Evolutionary conservation across 2,797 vertebrate species (phyloP), one percentile per base, ranked within the genome.

Genomic region (Enteromius unitaeniatus): DNA sequence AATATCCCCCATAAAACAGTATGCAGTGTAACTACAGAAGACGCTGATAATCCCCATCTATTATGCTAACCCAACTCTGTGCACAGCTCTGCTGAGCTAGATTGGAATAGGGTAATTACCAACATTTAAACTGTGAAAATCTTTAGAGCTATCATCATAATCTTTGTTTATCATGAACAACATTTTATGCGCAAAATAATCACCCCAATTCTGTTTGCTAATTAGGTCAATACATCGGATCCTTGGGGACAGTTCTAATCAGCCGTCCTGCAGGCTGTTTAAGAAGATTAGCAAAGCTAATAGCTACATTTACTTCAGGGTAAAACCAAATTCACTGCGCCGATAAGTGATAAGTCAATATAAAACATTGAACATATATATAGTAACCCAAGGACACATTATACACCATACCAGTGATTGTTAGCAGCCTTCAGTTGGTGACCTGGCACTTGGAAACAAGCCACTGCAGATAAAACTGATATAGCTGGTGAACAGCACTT

Each of bases 171-270:
- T 87, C 84, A 79, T 70, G 78, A 86, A 84, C 75, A 84, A 78
- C 84, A 84, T 86, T 86, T 89, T 81, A 86, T 69, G 67, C 45
- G 65, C 76, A 87, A 75, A 88, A 86, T 88, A 81, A 86, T 86
- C 82, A 85, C 67, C 73, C 53, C 79, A 85, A 81, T 83, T 82
- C 82, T 51, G 14, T 69, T 79, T 3, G 47, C 64, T 88, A 89
- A 89, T 88, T 89, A 87, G 87, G 88, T 88, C 87, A 87, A 86
- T 89, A 86, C 73, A 78, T 82, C 21, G 23, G 26, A 73, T 88
- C 82, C 79, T 78, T 70, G 21, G 82, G 82, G 80, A 88, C 60
- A 70, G 49, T 82, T 88, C 76, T 88, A 87, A 87, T 89, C 79
- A 75, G 76, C 58, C 69, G 78, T 77, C 84, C 68, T 86, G 51